Conservation (phyloP, 1,140 invertebrate genomes). For the Bombus affinis region DNA sequence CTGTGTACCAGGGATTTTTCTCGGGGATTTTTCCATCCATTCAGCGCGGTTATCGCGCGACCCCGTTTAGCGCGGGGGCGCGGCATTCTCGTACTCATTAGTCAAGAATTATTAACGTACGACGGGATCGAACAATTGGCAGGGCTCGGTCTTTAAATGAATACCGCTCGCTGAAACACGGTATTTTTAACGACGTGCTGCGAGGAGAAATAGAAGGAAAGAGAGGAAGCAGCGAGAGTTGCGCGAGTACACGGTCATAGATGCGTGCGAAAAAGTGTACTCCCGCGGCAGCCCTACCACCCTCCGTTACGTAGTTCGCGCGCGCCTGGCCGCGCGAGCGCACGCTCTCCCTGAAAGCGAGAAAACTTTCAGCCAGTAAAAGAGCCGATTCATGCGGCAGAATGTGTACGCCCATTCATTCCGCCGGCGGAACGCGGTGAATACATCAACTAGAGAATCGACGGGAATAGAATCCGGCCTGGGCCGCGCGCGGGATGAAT, state of each 20-base stretch:
- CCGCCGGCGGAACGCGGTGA: slow-evolving; percentile 41
- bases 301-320: background rate
- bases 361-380: slow-evolving; percentile 48
- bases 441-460: slow-evolving; percentile 53
- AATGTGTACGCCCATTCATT: slow-evolving; percentile 57
- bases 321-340: slow-evolving; percentile 2
- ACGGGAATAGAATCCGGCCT: slow-evolving; percentile 39
- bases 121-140: slow-evolving; percentile 47
- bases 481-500: slow-evolving; percentile 36
- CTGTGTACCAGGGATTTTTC: background rate
- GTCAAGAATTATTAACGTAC: slow-evolving; percentile 48
- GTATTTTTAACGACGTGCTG: slow-evolving; percentile 48
- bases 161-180: slow-evolving; percentile 33
- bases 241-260: slow-evolving; percentile 22
- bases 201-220: background rate
- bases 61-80: background rate
- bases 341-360: slow-evolving; percentile 43
- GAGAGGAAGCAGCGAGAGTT: background rate
- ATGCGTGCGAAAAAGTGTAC: slow-evolving; percentile 42
- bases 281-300: background rate
- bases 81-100: slow-evolving; percentile 41
- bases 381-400: slow-evolving; percentile 49
- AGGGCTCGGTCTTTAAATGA: slow-evolving; percentile 34
- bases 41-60: slow-evolving; percentile 8
- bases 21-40: background rate